Conservation (phyloP, 1,140 invertebrate species). For the Charaxes varanes region DNA sequence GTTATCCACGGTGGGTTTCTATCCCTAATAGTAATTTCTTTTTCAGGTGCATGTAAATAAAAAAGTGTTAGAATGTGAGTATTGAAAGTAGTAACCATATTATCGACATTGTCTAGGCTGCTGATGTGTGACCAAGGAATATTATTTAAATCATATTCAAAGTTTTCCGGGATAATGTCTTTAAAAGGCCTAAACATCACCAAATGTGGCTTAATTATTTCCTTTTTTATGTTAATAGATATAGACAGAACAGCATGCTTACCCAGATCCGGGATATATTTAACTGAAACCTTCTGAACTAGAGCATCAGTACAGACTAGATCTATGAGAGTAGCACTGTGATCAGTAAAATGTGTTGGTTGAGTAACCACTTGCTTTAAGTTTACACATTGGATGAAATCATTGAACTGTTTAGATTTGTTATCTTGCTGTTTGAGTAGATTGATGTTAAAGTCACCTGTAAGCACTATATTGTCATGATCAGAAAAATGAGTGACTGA, state of each 20-base stretch:
- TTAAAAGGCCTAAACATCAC: neutral
- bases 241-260: neutral
- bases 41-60: too few relatives aligned
- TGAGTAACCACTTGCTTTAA: constrained; percentile 1
- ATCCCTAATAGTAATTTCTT: too few relatives aligned
- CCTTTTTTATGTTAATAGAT: neutral
- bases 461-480: constrained; percentile 2
- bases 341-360: constrained; percentile 11
- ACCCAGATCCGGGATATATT: neutral
- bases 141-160: neutral
- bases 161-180: neutral
- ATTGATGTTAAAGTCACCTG: constrained; percentile 18
- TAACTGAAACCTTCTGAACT: neutral
- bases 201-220: neutral
- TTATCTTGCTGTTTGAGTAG: neutral
- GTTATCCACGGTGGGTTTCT: too few relatives aligned
- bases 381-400: constrained; percentile 2
- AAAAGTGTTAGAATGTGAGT: too few relatives aligned
- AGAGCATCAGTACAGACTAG: constrained; percentile 7
- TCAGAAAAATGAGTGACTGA: neutral
- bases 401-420: constrained; percentile 4
- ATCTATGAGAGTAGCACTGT: constrained; percentile 11
- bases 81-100: too few relatives aligned
- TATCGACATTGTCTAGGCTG: too few relatives aligned
- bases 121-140: too few relatives aligned